phyloP scores from a whole-genome alignment of 2,113 vertebrate genomes.

The Boulengeromyrus knoepffleri region DNA sequence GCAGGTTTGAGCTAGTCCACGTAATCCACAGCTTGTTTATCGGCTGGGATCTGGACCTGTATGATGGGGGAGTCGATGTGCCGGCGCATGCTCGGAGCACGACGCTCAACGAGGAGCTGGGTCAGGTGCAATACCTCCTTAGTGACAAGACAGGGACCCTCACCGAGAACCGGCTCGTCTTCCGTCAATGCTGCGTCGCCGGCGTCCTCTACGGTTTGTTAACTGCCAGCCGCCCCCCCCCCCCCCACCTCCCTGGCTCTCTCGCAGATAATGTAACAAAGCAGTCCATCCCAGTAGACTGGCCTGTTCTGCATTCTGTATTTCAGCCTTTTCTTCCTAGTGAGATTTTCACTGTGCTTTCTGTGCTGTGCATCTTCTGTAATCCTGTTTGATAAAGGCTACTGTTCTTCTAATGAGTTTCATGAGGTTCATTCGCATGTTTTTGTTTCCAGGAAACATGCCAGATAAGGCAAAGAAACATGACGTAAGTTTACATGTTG shows the following conservation, averaged over 20 bases:
- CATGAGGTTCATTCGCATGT: not conserved
- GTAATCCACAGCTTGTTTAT: slow-evolving; percentile 81
- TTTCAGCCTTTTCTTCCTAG: not conserved
- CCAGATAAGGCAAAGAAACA: slow-evolving; percentile 14
- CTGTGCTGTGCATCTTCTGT: not conserved
- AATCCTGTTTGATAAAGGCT: not conserved
- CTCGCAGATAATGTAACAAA: not conserved
- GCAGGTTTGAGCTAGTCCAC: slow-evolving; percentile 78
- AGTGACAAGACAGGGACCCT: slow-evolving; percentile 93
- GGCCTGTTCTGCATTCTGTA: not conserved
- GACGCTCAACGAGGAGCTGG: slow-evolving; percentile 79
- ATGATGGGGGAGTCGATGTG: slow-evolving; percentile 49
- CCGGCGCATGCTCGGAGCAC: slow-evolving; percentile 75
- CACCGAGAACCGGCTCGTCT: slow-evolving; percentile 80
- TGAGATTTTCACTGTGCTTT: not conserved
- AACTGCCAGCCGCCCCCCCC: not conserved
- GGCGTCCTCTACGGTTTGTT: slow-evolving; percentile 72
- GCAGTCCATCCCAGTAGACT: not conserved
- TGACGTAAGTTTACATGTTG: slow-evolving; percentile 12
- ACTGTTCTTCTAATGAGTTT: not conserved
- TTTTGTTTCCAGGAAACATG: slow-evolving; percentile 29
- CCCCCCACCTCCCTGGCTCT: not conserved
- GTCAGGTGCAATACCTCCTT: slow-evolving; percentile 84
- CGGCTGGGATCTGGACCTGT: slow-evolving; percentile 81
- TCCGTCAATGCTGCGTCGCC: slow-evolving; percentile 81